Conservation (phyloP, 2,888 invertebrate genomes). For the Oxystoma pomonae region DNA sequence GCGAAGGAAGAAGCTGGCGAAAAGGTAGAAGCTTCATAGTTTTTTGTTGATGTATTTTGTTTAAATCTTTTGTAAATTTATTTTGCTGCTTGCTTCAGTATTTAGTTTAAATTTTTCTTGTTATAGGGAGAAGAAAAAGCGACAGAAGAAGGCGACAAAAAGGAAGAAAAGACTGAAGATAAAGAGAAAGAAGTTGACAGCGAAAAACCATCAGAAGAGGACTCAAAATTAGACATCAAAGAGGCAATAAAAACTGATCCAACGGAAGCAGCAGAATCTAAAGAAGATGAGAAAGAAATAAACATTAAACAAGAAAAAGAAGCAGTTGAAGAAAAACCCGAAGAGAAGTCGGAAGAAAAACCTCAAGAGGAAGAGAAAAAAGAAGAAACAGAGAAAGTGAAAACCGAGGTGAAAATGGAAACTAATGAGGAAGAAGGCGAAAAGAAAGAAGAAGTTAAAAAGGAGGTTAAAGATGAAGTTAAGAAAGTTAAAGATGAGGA, state of each 20-base stretch:
- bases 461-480: conserved; percentile 59
- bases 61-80: no score
- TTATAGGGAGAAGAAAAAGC: no score
- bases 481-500: conserved; percentile 34
- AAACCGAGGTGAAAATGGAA: conserved; percentile 43
- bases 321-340: conserved; percentile 41
- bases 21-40: no score
- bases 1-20: conserved; percentile 32
- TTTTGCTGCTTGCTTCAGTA: no score
- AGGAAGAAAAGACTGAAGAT: conserved; percentile 26
- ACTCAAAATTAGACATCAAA: conserved; percentile 13
- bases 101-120: no score
- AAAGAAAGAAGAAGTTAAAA: conserved; percentile 50
- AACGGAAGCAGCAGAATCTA: no score
- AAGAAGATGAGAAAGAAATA: conserved; percentile 39
- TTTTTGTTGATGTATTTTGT: no score
- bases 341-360: conserved; percentile 30
- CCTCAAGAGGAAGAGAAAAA: conserved; percentile 29
- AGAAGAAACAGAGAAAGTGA: conserved; percentile 43
- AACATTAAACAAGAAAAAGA: conserved; percentile 21
- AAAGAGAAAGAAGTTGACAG: conserved; percentile 27
- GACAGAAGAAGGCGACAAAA: conserved; percentile 24
- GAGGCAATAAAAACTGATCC: conserved; percentile 25
- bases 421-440: conserved; percentile 48
- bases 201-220: conserved; percentile 21